phyloP scores from a whole-genome alignment of 2,113 vertebrate genomes.

The Butorides virescens region DNA sequence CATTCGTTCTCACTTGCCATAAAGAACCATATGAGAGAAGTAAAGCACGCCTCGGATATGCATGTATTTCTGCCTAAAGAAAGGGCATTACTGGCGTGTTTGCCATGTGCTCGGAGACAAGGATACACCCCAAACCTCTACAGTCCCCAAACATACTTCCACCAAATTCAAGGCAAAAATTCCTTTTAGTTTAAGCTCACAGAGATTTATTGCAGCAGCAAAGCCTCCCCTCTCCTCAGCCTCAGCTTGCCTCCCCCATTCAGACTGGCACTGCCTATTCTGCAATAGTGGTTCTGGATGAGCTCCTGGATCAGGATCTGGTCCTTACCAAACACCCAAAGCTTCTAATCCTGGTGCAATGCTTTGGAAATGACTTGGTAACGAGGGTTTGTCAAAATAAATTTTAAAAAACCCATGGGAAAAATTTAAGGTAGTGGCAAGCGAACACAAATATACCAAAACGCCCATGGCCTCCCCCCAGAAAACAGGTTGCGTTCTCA shows the following conservation, averaged over 20 bases:
- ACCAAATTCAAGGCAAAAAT: not conserved
- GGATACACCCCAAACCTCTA: not conserved
- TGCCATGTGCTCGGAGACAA: fast-evolving
- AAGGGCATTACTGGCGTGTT: fast-evolving
- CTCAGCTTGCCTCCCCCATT: not conserved
- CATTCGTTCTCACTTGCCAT: not conserved
- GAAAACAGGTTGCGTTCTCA: not conserved
- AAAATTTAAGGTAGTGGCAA: not conserved
- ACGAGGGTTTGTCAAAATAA: not conserved
- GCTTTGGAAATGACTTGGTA: not conserved
- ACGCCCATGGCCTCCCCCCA: not conserved
- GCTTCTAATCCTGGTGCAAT: not conserved
- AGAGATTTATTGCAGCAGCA: not conserved
- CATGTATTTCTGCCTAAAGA: not conserved
- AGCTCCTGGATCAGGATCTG: not conserved
- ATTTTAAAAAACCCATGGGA: not conserved
- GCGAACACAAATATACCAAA: not conserved
- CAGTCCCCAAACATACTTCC: not conserved
- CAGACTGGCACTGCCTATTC: not conserved
- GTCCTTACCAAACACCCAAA: not conserved
- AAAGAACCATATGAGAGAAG: not conserved
- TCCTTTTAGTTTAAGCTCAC: not conserved
- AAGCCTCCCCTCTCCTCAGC: not conserved
- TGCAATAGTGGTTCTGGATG: not conserved
- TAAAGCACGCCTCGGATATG: not conserved